phyloP scores from a whole-genome alignment of 2,113 vertebrate species.

The Ciconia stormi region DNA sequence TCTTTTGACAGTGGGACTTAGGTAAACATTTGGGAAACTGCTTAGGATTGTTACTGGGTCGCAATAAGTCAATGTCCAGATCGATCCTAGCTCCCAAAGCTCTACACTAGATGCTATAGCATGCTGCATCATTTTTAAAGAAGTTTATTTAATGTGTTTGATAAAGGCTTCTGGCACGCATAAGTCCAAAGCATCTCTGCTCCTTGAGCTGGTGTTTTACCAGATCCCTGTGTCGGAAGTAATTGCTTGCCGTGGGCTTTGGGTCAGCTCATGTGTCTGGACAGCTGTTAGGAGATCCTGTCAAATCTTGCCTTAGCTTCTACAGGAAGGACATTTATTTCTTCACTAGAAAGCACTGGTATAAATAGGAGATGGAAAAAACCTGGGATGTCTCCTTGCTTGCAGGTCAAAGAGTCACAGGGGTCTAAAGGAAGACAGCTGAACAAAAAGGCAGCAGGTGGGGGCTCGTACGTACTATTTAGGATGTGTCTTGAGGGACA shows the following conservation, averaged over 20 bases:
- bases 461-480: slow-evolving; percentile 30
- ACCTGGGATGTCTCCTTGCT: slow-evolving; percentile 20
- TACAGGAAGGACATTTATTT: slow-evolving; percentile 49
- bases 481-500: slow-evolving; percentile 11
- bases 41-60: background rate
- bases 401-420: slow-evolving; percentile 51
- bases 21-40: background rate
- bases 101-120: background rate
- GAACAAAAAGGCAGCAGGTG: slow-evolving; percentile 43
- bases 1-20: background rate
- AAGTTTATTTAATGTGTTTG: background rate
- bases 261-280: slow-evolving; percentile 25
- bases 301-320: slow-evolving; percentile 53
- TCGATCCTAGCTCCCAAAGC: background rate
- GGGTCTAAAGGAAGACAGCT: slow-evolving; percentile 65
- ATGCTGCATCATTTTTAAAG: background rate
- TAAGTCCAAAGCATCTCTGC: background rate
- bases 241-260: background rate
- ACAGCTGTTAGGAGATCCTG: slow-evolving; percentile 49
- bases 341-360: slow-evolving; percentile 51
- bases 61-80: background rate
- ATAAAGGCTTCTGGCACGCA: background rate
- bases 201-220: background rate
- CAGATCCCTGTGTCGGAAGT: slow-evolving; percentile 9
- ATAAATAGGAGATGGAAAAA: slow-evolving; percentile 57